Evolutionary conservation across 2,888 invertebrate genomes (phyloP).

Genomic region (Rotaria socialis): DNA sequence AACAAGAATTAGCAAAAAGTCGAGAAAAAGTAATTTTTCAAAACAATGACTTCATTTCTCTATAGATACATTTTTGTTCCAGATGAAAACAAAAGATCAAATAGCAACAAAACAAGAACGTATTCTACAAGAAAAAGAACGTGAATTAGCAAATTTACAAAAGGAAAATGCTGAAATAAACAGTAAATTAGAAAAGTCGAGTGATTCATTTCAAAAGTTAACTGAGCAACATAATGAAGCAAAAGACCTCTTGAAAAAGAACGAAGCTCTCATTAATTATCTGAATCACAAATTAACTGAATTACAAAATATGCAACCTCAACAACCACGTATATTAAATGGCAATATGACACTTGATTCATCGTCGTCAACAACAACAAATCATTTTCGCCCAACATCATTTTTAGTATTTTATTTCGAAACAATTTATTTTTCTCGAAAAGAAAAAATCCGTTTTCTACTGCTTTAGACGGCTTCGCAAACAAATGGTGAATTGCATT

Average conservation of each 20-base stretch:
- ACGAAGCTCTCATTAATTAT: not conserved
- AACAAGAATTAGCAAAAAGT: constrained; percentile 13
- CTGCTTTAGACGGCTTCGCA: not conserved
- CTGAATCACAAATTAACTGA: constrained; percentile 29
- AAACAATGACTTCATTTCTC: not conserved
- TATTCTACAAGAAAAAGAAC: constrained; percentile 33
- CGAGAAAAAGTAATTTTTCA: not conserved
- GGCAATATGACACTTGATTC: not conserved
- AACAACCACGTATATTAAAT: not conserved
- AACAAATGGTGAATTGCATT: not conserved
- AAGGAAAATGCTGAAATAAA: not conserved
- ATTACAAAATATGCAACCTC: not conserved
- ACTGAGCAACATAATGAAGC: constrained; percentile 35
- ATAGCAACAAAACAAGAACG: constrained; percentile 36
- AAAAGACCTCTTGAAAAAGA: constrained; percentile 12
- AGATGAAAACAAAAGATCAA: constrained; percentile 38
- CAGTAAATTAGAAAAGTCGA: not conserved
- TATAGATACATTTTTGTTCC: not conserved
- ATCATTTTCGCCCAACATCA: constrained; percentile 33
- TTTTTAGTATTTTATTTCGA: not conserved
- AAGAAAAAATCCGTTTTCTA: not conserved
- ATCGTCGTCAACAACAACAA: not conserved
- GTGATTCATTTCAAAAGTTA: constrained; percentile 14
- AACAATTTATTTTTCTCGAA: not conserved
- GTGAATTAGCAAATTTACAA: constrained; percentile 15